Evolutionary conservation across 2,888 invertebrate genomes (phyloP).

Genomic region (Andrena bicolor): DNA sequence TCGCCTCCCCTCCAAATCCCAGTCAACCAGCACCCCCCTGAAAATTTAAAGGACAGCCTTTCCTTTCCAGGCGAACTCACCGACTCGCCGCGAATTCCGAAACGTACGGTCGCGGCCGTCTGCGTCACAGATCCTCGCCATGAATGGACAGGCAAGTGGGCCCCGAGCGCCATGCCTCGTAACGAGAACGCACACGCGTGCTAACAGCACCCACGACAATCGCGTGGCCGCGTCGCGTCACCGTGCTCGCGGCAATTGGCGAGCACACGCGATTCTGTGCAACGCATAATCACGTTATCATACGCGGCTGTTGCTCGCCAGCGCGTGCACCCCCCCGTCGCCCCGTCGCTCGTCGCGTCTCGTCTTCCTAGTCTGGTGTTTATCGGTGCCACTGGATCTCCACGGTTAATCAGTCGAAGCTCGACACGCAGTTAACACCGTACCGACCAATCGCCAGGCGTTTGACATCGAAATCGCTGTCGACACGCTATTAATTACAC

Average conservation of each 20-base stretch:
- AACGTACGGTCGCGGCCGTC: conserved; percentile 9
- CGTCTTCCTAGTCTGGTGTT: background rate
- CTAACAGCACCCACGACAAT: conserved; percentile 44
- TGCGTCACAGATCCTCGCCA: conserved; percentile 66
- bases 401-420: background rate
- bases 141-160: conserved; percentile 76
- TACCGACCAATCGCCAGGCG: no score
- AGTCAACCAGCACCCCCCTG: background rate
- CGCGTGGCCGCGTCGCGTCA: conserved; percentile 35
- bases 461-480: conserved; percentile 3
- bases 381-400: conserved; percentile 26
- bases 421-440: background rate
- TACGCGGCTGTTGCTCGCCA: conserved; percentile 27
- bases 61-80: background rate
- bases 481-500: conserved; percentile 23
- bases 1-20: no score
- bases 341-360: background rate
- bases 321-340: background rate
- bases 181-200: conserved; percentile 57
- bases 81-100: conserved; percentile 18
- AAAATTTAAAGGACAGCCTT: background rate
- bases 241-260: conserved; percentile 37
- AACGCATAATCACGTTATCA: conserved; percentile 42
- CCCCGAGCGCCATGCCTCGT: conserved; percentile 34
- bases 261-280: conserved; percentile 37